Evolutionary conservation across 2,797 vertebrate genomes (phyloP), one percentile per base, ranked within the genome.

Genomic region (Picus viridis): DNA sequence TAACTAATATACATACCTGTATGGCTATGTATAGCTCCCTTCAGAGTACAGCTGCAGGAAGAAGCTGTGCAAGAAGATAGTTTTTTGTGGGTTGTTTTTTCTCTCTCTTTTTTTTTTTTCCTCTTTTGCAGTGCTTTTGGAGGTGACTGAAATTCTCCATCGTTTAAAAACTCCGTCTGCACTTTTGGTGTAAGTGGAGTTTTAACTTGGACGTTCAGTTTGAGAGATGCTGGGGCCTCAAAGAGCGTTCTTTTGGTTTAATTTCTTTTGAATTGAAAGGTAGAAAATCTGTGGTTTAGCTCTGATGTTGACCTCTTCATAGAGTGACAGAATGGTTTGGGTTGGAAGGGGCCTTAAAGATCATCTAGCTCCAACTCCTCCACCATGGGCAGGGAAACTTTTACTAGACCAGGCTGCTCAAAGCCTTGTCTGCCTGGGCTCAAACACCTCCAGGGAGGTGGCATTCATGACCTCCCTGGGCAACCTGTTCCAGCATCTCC

Each of bases 11-110:
- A 74, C 92, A 88, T 96, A 96, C 90, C 89, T 94, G 95, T 82
- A 90, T 41, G 78, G 45, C 27, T 92, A 80, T 94, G 94, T 72
- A 72, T 74, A 63, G 75, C 75, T 95, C 92, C 93, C 95, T 84
- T 82, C 90, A 90, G 95, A 94, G 89, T 45, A 90, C 95, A 95
- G 96, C 93, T 96, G 94, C 82, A 88, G 76, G 79, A 71, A n/a
- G 92, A 81, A 90, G 70, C 62, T 80, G 29, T 87, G 78, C 59
- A 75, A 29, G 61, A 61, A 85, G 24, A 58, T 5, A 68, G 27
- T 45, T 89, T 64, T 61, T 22, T 49, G 47, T 22, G 47, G 19
- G 47, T 45, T 45, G 18, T 47, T 49, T 23, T 22, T 49, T 49
- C 20, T 20, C 2, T 20, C 6, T 24, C 6, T 23, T 24, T 49